These are phyloP conservation scores for Asobara japonica DNA, from an alignment of 1,140 invertebrate genomes.

Conservation along the genomic window DNA sequence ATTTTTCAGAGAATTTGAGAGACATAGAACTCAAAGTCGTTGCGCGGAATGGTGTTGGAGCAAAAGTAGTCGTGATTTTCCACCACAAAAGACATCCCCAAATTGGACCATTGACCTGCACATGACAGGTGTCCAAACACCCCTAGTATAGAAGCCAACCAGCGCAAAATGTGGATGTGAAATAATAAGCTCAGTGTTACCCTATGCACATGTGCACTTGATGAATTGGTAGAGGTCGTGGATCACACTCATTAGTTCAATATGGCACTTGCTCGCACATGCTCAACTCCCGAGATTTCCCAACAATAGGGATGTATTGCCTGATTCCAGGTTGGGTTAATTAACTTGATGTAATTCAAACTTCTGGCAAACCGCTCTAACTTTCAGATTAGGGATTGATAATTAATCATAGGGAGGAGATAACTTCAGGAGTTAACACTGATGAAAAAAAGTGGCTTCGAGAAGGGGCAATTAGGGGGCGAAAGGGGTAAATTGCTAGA, in stretches of 20 bases:
- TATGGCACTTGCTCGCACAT: neutral
- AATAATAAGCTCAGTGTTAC: neutral
- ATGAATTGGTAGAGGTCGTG: neutral
- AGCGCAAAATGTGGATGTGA: neutral
- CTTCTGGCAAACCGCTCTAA: neutral
- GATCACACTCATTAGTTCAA: neutral
- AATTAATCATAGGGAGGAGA: neutral
- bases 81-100: too few species aligned
- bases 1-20: too few species aligned
- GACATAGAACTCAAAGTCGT: too few species aligned
- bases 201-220: neutral
- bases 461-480: too few species aligned
- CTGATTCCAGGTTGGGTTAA: neutral
- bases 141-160: neutral
- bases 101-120: too few species aligned
- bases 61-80: too few species aligned
- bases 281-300: neutral
- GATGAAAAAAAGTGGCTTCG: too few species aligned
- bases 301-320: neutral
- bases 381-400: neutral
- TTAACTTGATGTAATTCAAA: neutral
- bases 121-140: too few species aligned
- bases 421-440: neutral
- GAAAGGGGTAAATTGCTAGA: too few species aligned
- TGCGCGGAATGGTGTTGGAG: too few species aligned